Percentiles rank a stretch among this genome's conserved stretches.
phyloP scores from a whole-genome alignment of 2,797 vertebrate genomes.

The Sebastes vulpes region DNA sequence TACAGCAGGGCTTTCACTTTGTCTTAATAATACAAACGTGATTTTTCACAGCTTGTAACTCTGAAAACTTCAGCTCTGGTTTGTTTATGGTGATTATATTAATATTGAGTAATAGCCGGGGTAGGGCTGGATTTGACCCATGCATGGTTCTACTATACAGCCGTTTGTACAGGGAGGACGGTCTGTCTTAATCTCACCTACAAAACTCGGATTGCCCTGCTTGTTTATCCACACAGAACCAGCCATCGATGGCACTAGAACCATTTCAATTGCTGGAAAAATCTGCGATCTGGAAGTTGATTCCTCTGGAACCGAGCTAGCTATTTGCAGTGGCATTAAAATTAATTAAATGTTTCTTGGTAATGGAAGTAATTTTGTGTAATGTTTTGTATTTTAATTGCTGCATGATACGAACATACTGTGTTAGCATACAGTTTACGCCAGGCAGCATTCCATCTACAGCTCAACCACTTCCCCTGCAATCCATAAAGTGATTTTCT shows the following conservation, averaged over 20 bases:
- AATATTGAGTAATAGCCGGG: too few species aligned
- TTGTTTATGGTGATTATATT: too few species aligned
- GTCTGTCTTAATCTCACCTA: neutral
- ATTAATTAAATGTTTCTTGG: neutral
- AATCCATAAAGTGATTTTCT: constrained; percentile 46
- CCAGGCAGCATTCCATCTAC: constrained; percentile 36
- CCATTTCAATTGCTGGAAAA: neutral
- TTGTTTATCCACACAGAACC: neutral
- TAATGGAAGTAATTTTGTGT: neutral
- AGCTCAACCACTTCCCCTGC: constrained; percentile 37
- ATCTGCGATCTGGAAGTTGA: neutral
- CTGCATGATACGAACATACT: neutral
- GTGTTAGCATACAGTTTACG: neutral
- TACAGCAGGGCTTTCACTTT: too few species aligned
- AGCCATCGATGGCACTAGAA: neutral
- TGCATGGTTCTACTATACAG: neutral
- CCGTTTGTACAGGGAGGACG: fast-evolving
- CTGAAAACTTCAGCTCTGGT: too few species aligned
- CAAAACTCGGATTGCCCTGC: neutral
- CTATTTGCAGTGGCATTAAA: neutral
- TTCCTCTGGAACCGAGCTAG: neutral
- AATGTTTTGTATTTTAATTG: constrained; percentile 2
- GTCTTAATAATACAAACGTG: too few species aligned
- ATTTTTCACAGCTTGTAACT: too few species aligned
- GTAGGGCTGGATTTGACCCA: neutral